Conservation (phyloP, 2,888 invertebrate genomes). For the Ennomos erosarius region DNA sequence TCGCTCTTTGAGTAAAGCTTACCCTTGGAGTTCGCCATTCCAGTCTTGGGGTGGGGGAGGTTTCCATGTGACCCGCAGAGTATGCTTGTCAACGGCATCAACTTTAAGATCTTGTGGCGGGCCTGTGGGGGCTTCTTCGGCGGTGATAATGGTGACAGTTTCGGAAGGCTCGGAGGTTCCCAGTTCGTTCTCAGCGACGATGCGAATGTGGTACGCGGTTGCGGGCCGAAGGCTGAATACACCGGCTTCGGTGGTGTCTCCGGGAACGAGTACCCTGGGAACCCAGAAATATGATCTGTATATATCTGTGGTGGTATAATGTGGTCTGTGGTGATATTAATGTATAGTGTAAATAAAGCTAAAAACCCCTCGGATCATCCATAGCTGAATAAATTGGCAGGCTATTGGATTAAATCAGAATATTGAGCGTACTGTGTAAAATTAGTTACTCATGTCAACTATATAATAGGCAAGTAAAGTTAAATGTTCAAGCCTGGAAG, state of each 20-base stretch:
- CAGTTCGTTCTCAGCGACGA: conserved; percentile 97
- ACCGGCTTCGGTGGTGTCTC: conserved; percentile 94
- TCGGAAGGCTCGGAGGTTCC: conserved; percentile 97
- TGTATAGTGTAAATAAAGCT: no score
- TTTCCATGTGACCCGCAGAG: conserved; percentile 95
- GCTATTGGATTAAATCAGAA: no score
- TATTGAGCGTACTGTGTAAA: no score
- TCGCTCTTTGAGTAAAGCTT: conserved; percentile 24
- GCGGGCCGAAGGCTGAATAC: conserved; percentile 95
- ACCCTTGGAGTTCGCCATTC: conserved; percentile 94
- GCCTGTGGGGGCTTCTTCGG: conserved; percentile 95
- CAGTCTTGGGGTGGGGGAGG: conserved; percentile 95
- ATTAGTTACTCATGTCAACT: no score
- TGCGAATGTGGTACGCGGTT: conserved; percentile 96
- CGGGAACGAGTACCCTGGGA: conserved; percentile 92
- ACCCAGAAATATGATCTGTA: conserved; percentile 16
- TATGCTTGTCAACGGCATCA: conserved; percentile 94
- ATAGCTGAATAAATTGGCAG: no score
- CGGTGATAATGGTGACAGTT: conserved; percentile 96
- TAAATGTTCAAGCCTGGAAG: no score
- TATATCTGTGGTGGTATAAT: no score
- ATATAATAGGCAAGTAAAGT: no score
- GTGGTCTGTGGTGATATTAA: no score
- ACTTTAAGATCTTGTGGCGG: conserved; percentile 94
- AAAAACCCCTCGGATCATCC: no score